Percentiles rank a stretch among this genome's conserved stretches.
Evolutionary conservation across 1,140 invertebrate species (phyloP).

Genomic region (Lasioglossum albipes): DNA sequence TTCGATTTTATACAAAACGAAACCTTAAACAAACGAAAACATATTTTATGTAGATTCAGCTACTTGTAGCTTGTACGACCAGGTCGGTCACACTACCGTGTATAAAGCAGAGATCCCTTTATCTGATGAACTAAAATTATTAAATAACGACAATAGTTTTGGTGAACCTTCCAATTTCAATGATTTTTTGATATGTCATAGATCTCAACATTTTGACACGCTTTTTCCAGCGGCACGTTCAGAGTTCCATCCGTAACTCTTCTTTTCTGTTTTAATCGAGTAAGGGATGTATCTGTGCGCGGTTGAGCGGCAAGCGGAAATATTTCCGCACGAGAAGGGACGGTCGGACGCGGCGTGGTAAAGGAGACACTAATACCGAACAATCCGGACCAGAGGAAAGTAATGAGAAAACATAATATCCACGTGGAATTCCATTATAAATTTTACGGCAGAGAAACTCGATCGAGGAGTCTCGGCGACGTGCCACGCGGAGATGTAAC

Average conservation of each 20-base stretch:
- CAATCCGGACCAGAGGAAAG: background rate
- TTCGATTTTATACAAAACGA: no score
- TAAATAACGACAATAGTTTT: no score
- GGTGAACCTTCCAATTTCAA: no score
- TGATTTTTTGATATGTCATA: no score
- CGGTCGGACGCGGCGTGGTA: background rate
- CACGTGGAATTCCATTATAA: slow-evolving; percentile 28
- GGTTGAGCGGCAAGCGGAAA: slow-evolving; percentile 16
- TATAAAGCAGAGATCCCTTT: no score
- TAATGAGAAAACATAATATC: slow-evolving; percentile 54
- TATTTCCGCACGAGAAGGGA: slow-evolving; percentile 20
- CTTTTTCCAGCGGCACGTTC: background rate
- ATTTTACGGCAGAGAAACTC: slow-evolving; percentile 37
- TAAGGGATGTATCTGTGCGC: background rate
- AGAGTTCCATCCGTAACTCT: background rate
- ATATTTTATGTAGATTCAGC: no score
- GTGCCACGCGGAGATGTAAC: slow-evolving; percentile 13
- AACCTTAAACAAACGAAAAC: no score
- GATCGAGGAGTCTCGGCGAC: slow-evolving; percentile 26
- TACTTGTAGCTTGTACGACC: no score
- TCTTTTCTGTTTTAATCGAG: background rate
- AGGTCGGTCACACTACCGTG: no score
- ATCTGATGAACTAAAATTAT: no score
- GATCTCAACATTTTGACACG: background rate
- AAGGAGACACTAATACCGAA: slow-evolving; percentile 30